These are phyloP conservation scores for Eclectus roratus DNA, from an alignment of 2,113 vertebrate genomes.

Conservation along the genomic window DNA sequence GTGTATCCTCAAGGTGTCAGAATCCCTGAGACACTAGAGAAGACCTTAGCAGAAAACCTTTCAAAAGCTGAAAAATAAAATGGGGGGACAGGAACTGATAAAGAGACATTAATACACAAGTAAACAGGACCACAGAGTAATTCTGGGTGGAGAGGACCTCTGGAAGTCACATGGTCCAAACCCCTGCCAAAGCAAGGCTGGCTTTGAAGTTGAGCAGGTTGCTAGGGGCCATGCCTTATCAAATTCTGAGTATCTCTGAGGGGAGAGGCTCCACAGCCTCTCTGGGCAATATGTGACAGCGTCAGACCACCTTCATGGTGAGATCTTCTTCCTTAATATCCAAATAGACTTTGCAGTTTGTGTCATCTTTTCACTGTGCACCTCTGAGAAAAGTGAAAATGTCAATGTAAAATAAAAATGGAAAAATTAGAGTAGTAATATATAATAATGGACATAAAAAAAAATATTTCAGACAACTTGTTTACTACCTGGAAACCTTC, in stretches of 20 bases:
- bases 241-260: neutral
- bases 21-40: neutral
- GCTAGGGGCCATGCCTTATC: neutral
- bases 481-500: neutral
- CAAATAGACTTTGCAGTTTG: neutral
- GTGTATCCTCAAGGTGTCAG: neutral
- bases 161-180: neutral
- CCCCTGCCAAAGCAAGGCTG: neutral
- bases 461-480: neutral
- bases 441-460: neutral
- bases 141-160: neutral
- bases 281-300: neutral
- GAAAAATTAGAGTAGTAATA: neutral
- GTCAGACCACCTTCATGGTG: neutral
- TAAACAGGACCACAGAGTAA: neutral
- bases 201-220: neutral
- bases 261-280: neutral
- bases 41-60: neutral
- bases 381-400: neutral
- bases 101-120: neutral
- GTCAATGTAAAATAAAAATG: neutral
- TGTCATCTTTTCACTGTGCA: neutral
- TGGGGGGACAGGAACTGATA: rapidly evolving
- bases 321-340: neutral
- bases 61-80: neutral